Percentiles rank a stretch among this genome's conserved stretches.
Evolutionary conservation across 1,140 invertebrate species (phyloP).

Genomic region (Drosophila parvula): DNA sequence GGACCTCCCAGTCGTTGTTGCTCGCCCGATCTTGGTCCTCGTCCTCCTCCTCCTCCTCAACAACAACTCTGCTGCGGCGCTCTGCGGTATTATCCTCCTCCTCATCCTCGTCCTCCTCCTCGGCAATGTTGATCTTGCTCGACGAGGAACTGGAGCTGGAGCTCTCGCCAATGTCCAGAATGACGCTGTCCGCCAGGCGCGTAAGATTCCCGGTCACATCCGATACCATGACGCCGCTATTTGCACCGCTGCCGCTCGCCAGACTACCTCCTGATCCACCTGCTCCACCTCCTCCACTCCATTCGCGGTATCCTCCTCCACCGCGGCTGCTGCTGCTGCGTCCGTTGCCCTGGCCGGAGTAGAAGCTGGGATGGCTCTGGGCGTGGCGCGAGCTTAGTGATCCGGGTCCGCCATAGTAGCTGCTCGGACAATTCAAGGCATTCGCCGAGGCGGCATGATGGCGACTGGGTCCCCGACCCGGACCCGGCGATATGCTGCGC

Average conservation of each 20-base stretch:
- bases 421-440: slow-evolving; percentile 67
- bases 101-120: slow-evolving; percentile 65
- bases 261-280: neutral
- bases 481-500: slow-evolving; percentile 59
- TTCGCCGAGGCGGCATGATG: slow-evolving; percentile 72
- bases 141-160: slow-evolving; percentile 78
- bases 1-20: slow-evolving; percentile 89
- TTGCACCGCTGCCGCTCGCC: neutral
- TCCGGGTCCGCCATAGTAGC: slow-evolving; percentile 67
- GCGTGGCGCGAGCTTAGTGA: slow-evolving; percentile 56
- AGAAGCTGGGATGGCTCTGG: slow-evolving; percentile 73
- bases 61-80: slow-evolving; percentile 13
- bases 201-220: slow-evolving; percentile 76
- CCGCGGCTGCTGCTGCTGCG: slow-evolving; percentile 35
- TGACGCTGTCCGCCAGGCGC: slow-evolving; percentile 70
- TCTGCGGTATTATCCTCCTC: slow-evolving; percentile 35
- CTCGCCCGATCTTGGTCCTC: slow-evolving; percentile 2
- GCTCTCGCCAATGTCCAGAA: slow-evolving; percentile 81
- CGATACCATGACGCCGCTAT: slow-evolving; percentile 52
- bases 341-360: slow-evolving; percentile 57
- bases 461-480: slow-evolving; percentile 51
- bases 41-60: slow-evolving; percentile 11
- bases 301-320: slow-evolving; percentile 54
- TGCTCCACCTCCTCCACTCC: slow-evolving; percentile 34
- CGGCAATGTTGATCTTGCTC: slow-evolving; percentile 63